A percentile compares a stretch with the other conserved stretches of the same genome.
These are phyloP conservation scores for Spinus olivaceus DNA, from an alignment of 2,797 vertebrate species.

Conservation along the genomic window DNA sequence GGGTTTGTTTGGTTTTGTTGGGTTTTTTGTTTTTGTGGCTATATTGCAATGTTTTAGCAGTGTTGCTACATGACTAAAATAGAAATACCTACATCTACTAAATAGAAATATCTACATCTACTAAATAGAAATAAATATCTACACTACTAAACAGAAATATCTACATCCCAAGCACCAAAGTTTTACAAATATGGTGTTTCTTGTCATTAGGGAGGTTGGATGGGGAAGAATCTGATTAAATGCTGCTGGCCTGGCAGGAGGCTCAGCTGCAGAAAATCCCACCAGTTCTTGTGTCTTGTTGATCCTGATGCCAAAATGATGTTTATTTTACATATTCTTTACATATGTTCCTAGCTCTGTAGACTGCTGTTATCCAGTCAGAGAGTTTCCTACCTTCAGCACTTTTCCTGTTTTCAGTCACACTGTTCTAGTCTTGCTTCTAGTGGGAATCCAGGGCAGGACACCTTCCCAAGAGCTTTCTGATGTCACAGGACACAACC, in stretches of 20 bases:
- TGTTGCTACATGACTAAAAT: too few relatives aligned
- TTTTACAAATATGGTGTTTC: background rate
- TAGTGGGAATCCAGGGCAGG: background rate
- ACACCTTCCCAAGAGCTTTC: background rate
- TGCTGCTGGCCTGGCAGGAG: background rate
- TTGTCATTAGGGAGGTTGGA: background rate
- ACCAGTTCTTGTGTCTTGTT: background rate
- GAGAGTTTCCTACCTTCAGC: background rate
- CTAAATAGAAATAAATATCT: too few relatives aligned
- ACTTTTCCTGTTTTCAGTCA: background rate
- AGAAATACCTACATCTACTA: too few relatives aligned
- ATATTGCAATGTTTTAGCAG: background rate
- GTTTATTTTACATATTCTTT: background rate
- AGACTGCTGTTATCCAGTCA: too few relatives aligned
- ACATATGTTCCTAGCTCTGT: background rate
- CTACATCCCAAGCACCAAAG: background rate
- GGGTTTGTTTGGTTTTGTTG: background rate
- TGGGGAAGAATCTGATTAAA: background rate
- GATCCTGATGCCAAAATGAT: background rate
- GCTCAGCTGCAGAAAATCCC: background rate
- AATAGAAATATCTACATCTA: too few relatives aligned
- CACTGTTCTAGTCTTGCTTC: background rate
- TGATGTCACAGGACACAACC: too few relatives aligned
- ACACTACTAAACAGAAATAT: background rate
- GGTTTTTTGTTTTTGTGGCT: background rate